Evolutionary conservation across 2,888 invertebrate species (phyloP), one percentile per base, ranked within the genome.

Genomic region (Leptopterna dolabrata): DNA sequence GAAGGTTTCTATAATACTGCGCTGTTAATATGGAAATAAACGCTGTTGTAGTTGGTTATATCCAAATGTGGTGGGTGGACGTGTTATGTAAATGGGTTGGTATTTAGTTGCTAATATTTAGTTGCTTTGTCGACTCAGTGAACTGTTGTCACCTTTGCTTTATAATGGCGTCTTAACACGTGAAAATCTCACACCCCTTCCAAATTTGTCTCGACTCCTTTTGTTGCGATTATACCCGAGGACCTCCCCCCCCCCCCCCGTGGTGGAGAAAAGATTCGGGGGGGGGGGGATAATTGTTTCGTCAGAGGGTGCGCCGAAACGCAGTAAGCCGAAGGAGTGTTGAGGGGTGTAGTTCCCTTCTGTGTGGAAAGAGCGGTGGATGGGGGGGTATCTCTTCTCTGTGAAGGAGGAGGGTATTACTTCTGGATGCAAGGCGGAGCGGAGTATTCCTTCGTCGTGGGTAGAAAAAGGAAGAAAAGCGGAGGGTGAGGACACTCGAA

Each of bases 401-500:
- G 80, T 80, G 36, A 29, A 30, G 27, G 30, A 16, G 82, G 36
- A 47, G 36, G 30, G 30, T 30, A 73, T 36, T 73, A 36, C 36
- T 73, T 73, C 41, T 41, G 73, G 73, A 73, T 30, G 30, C 73
- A 36, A 41, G 73, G 30, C 30, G 73, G 73, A 19, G 29, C 14
- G 85, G 76, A 19, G 30, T 51, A 24, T 63, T 63, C 63, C 63
- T 63, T 63, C 63, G 63, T 63, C 63, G 47, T 36, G 30, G 11
- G 43, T 45, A 36, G 41, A 47, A 71, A 41, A 36, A 76, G 36
- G 51, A 76, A 45, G 86, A 36, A 27, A 19, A 47, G 16, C 55
- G 70, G 29, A 63, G 63, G 76, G 70, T 36, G 86, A 76, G 87
- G 87, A 87, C 87, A 87, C 87, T 87, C 80, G 87, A 87, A 87